Percentiles rank a stretch among this genome's conserved stretches.
Conservation (phyloP, 2,888 invertebrate genomes). For the Calameuta pallipes region DNA sequence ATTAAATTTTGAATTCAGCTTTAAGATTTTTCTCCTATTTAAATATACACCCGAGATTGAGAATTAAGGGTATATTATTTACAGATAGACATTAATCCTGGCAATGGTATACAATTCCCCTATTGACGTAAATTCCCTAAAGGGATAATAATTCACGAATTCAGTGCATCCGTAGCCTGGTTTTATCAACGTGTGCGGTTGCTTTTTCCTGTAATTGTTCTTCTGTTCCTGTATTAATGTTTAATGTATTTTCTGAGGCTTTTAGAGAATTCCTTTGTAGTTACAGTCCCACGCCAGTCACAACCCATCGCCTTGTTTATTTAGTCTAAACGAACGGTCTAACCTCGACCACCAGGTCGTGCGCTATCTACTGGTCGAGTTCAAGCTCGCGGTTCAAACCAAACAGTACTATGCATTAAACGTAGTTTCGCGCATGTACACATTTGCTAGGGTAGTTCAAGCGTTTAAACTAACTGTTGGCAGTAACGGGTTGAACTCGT, state of each 20-base stretch:
- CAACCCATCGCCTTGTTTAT: constrained; percentile 11
- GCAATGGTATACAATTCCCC: not conserved
- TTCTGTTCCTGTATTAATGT: not conserved
- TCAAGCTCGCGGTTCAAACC: constrained; percentile 1
- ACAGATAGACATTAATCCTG: not conserved
- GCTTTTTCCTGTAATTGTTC: not conserved
- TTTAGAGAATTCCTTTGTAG: not conserved
- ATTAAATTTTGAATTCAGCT: not conserved
- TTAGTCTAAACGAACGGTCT: constrained; percentile 23
- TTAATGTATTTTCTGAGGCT: not conserved
- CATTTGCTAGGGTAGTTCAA: constrained; percentile 15
- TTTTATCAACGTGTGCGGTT: not conserved
- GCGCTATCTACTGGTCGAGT: not conserved
- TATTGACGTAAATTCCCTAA: not conserved
- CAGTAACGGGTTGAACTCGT: constrained; percentile 22
- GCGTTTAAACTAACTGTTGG: constrained; percentile 26
- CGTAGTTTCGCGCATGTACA: constrained; percentile 7
- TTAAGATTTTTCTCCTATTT: not conserved
- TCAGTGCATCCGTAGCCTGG: not conserved
- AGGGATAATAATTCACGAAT: too few species aligned
- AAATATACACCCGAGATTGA: not conserved
- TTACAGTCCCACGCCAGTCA: not conserved
- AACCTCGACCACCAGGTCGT: not conserved
- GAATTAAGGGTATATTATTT: not conserved
- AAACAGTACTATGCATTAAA: constrained; percentile 4